Conservation (phyloP, 1,140 invertebrate species). For the Pantala flavescens region DNA sequence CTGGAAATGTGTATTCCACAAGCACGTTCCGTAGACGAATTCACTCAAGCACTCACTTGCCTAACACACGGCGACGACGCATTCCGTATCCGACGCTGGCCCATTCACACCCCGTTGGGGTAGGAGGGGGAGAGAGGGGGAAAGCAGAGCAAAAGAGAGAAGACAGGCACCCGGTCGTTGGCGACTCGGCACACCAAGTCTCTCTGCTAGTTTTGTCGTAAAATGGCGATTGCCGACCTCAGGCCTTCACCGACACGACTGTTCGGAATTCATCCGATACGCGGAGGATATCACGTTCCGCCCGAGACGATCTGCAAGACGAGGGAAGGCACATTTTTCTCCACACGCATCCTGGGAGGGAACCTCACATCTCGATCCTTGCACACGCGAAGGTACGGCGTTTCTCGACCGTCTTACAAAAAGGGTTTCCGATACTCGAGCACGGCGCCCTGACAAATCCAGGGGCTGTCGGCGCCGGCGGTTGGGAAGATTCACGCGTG, state of each 20-base stretch:
- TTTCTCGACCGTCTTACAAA: not conserved
- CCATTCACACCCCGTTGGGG: not conserved
- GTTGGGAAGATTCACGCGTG: too few species aligned
- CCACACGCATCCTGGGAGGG: not conserved
- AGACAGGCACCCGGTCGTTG: not conserved
- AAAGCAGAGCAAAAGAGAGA: not conserved
- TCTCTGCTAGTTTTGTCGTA: not conserved
- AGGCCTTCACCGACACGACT: not conserved
- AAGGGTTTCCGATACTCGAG: not conserved
- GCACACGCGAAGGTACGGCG: not conserved
- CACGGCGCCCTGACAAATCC: not conserved
- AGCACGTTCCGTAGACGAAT: not conserved
- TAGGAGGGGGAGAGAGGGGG: not conserved
- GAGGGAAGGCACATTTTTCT: not conserved
- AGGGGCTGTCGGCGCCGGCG: not conserved
- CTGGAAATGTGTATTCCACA: not conserved
- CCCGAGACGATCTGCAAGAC: not conserved
- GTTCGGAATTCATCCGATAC: conserved; percentile 2
- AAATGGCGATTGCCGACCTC: not conserved
- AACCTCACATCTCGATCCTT: not conserved
- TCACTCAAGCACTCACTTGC: too few species aligned
- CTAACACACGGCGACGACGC: not conserved
- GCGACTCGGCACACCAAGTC: not conserved
- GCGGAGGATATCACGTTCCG: not conserved
- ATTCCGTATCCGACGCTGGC: not conserved